Evolutionary conservation across 2,888 invertebrate genomes (phyloP).

Genomic region (Hemithea aestivaria): DNA sequence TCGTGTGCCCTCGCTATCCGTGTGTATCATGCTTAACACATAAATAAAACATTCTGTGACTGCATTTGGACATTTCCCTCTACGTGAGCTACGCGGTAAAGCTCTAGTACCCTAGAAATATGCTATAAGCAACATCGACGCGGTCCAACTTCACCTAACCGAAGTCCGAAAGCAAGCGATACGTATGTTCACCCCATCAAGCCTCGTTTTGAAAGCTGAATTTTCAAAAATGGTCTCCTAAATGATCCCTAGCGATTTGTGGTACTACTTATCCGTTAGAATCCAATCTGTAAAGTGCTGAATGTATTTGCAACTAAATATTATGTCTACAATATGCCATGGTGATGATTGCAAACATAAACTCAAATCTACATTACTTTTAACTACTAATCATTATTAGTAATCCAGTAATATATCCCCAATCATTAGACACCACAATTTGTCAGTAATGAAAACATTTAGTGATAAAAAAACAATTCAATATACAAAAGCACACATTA

Average conservation of each 20-base stretch:
- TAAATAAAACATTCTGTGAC: constrained; percentile 54
- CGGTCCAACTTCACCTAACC: constrained; percentile 40
- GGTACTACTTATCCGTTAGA: constrained; percentile 21
- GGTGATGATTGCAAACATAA: constrained; percentile 42
- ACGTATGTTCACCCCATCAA: constrained; percentile 6
- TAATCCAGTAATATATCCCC: constrained; percentile 1
- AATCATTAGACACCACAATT: constrained; percentile 5
- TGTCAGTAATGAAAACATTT: constrained; percentile 2
- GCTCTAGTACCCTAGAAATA: constrained; percentile 46
- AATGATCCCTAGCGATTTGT: constrained; percentile 42
- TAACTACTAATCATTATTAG: neutral
- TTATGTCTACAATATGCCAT: constrained; percentile 31
- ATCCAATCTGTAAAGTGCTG: constrained; percentile 45
- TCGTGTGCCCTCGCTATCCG: constrained; percentile 31
- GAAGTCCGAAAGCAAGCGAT: constrained; percentile 37
- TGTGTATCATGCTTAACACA: constrained; percentile 43
- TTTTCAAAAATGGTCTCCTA: constrained; percentile 20
- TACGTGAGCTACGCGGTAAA: constrained; percentile 57
- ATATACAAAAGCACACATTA: constrained; percentile 9
- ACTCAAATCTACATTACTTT: constrained; percentile 3
- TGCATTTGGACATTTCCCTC: constrained; percentile 54
- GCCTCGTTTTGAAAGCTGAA: constrained; percentile 35
- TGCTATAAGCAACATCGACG: constrained; percentile 58
- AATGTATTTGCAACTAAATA: constrained; percentile 60
- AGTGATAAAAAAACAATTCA: constrained; percentile 7